Evolutionary conservation across 2,888 invertebrate genomes (phyloP), one percentile per base, ranked within the genome.

Genomic region (Luperina testacea): DNA sequence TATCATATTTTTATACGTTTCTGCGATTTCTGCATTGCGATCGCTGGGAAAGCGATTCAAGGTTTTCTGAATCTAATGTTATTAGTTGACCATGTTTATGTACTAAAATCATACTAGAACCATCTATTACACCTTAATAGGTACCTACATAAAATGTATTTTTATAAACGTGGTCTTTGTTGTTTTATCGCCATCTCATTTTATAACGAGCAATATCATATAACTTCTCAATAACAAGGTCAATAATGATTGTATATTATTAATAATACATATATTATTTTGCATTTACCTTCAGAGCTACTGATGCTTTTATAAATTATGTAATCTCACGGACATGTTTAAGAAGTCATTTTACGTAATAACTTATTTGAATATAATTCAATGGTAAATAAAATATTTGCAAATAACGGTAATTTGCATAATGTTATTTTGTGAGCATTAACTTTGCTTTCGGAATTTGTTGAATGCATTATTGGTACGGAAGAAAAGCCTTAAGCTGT

Each of bases 201-300:
- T 57, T 61, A 74, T 71, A 64, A 63, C 53, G 7, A 53, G 15
- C n/a, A 69, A 72, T 72, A 83, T 81, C 20, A 51, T 77, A 48
- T 72, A 11, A 75, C 72, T 75, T 63, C 73, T 72, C 72, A 69
- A 65, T 59, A 68, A 82, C 86, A 84, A 85, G 83, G 86, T 69
- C 77, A 85, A 75, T 65, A 69, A 45, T n/a, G 27, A 77, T 38
- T 71, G 59, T 45, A 74, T 63, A 64, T 71, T 48, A 13, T n/a
- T 85, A 38, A 67, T 65, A 61, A 38, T 20, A 6, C 6, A 73
- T 72, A 38, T 24, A 70, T n/a, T 24, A 65, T n/a, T n/a, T 53
- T 65, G 53, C 24, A n/a, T 72, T 81, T 42, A 65, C 64, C 64
- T 85, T 65, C 38, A 42, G 1, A n/a, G 9, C 17, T 24, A 38